phyloP scores from a whole-genome alignment of 2,888 invertebrate genomes.

The Tenthredo amoena region DNA sequence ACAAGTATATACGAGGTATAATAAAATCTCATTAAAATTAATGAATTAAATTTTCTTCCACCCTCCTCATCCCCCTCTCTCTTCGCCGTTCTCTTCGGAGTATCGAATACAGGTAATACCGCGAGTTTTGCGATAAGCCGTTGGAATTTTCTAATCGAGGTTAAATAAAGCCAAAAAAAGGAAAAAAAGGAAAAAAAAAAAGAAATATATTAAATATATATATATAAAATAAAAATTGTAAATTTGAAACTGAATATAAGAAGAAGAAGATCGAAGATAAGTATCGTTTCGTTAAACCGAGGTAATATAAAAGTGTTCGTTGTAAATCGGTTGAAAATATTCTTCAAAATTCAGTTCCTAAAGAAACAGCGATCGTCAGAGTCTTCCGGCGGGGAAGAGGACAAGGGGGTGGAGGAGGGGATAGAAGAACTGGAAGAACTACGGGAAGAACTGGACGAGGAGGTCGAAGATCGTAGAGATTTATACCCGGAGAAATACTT shows the following conservation, averaged over 20 bases:
- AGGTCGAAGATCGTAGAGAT: neutral
- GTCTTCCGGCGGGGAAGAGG: conserved; percentile 15
- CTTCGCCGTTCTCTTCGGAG: neutral
- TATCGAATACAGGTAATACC: neutral
- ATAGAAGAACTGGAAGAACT: neutral
- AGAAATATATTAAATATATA: neutral
- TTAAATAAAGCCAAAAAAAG: too few species aligned
- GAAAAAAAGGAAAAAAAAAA: neutral
- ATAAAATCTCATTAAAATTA: conserved; percentile 32
- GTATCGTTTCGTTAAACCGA: neutral
- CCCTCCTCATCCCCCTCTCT: neutral
- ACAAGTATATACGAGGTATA: neutral
- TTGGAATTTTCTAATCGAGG: too few species aligned
- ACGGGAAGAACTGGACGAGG: neutral
- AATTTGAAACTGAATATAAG: too few species aligned
- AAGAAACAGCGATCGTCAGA: conserved; percentile 63
- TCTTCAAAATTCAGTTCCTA: conserved; percentile 73
- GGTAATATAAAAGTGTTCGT: neutral
- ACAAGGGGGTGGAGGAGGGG: neutral
- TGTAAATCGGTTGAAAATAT: conserved; percentile 49
- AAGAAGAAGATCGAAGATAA: neutral
- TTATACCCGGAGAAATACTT: neutral
- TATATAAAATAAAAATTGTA: neutral
- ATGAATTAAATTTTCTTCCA: conserved; percentile 16
- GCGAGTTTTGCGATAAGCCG: neutral